These are phyloP conservation scores for Heterodera carotae DNA, from an alignment of 1,140 invertebrate species.

Conservation along the genomic window DNA sequence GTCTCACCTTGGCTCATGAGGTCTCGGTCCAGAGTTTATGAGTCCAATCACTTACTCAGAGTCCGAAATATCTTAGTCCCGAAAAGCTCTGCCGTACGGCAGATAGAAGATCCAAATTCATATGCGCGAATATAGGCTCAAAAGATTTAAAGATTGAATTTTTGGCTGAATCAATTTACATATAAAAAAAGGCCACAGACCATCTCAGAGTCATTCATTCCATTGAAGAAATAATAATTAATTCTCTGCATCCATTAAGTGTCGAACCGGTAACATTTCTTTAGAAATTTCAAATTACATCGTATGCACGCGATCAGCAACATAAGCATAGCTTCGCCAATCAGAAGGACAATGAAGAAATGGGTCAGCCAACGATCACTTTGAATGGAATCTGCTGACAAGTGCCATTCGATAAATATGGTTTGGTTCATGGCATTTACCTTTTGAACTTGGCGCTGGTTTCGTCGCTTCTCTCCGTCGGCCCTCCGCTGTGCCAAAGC, in stretches of 20 bases:
- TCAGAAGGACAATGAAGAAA: constrained; percentile 31
- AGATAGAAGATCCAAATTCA: too few relatives aligned
- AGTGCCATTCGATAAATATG: not conserved
- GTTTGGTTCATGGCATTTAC: not conserved
- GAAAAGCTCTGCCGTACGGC: too few relatives aligned
- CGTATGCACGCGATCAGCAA: constrained; percentile 27
- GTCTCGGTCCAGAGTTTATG: too few relatives aligned
- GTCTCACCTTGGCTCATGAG: too few relatives aligned
- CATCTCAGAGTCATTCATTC: not conserved
- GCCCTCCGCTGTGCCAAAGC: constrained; percentile 7
- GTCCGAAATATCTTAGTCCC: too few relatives aligned
- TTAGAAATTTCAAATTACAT: constrained; percentile 31
- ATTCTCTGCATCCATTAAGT: not conserved
- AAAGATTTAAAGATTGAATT: too few relatives aligned
- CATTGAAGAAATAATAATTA: not conserved
- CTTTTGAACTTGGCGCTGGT: constrained; percentile 14
- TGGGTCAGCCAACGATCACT: constrained; percentile 29
- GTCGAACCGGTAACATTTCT: constrained; percentile 21
- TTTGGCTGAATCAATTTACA: not conserved
- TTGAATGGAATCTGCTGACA: constrained; percentile 4
- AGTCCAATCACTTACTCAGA: too few relatives aligned
- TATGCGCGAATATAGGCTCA: too few relatives aligned
- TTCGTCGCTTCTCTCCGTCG: constrained; percentile 19
- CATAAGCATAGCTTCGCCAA: constrained; percentile 23
- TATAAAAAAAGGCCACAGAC: not conserved